Base-by-base conservation (phyloP, 2,797 vertebrate species). In the Melanotaenia trifasciata region DNA sequence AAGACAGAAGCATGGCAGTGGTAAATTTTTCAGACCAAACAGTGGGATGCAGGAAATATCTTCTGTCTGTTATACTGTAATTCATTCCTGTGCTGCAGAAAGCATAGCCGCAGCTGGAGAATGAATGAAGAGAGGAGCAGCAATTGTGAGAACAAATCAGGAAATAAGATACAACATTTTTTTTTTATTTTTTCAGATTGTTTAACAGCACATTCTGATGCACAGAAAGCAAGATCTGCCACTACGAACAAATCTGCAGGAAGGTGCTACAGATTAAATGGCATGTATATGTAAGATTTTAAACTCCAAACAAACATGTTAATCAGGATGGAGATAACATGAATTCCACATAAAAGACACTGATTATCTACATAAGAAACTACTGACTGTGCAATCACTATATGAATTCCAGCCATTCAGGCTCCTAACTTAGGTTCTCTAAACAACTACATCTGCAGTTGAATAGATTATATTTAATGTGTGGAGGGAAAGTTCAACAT, bases 131-230 rank as follows among this genome's bases (percentile, higher is more conserved):
- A 26, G n/a, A 12, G 24, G 24, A 24, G 51, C 51, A 26, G 24
- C 24, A 54, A 26, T 22, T 5, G 5, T 13, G 24, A 54, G 2
- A 24, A 54, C 10, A 22, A 13, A 54, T 26, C 12, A 54, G 11
- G 12, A 14, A 13, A 13, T 24, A 24, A 54, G 5, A 54, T 26
- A 12, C 18, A 47, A 9, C 47, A 18, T 30, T 30, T 32, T 32
- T 32, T 32, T 28, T 28, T 28, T 28, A 2, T 53, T 14, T 54
- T 26, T 54, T 24, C 51, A 11, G 50, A 22, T 24, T 54, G 30
- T 47, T 47, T 63, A 47, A 11, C 43, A 47, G 61, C 36, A 47
- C 51, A 54, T 54, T 13, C 26, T 63, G 18, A 45, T 40, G 24
- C 43, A 63, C 38, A 43, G 6, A 20, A 50, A 28, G 20, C 24